phyloP scores from a whole-genome alignment of 2,113 vertebrate genomes.

The human (Homo sapiens) region GRCh38 chr4:87187501-87188000 shows the following conservation, averaged over 20 bases:
- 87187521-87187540: neutral
- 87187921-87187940: slow-evolving; percentile 39
- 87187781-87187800: neutral
- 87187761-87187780: neutral
- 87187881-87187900: slow-evolving; percentile 2
- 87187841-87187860: neutral
- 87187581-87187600: neutral
- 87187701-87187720: neutral
- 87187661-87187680: neutral
- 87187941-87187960: neutral
- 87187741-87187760: neutral
- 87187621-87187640: neutral
- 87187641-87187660: neutral
- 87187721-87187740: slow-evolving; percentile 7
- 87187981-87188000: neutral
- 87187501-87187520: neutral
- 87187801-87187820: neutral
- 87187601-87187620: neutral
- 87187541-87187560: neutral
- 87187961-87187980: slow-evolving; percentile 6
- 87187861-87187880: neutral
- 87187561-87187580: neutral
- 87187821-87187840: neutral
- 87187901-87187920: neutral
- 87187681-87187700: neutral